A percentile compares a stretch with the other conserved stretches of the same genome.
Evolutionary conservation across 2,113 vertebrate species (phyloP).

Genomic region (Pseudolaguvia tuberculata): DNA sequence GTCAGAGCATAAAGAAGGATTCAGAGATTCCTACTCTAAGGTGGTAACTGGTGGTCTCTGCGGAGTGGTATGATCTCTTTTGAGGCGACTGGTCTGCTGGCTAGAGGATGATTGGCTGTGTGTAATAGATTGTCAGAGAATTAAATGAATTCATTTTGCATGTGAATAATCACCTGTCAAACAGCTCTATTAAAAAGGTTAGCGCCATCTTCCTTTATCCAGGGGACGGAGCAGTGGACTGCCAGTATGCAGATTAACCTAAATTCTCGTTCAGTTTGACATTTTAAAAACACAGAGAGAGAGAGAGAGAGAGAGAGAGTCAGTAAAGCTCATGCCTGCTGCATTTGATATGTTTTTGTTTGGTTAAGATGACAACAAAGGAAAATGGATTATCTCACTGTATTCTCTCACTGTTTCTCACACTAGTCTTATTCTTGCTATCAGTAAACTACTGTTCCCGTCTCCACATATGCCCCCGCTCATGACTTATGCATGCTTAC

Average conservation of each 20-base stretch:
- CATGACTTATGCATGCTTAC: constrained; percentile 52
- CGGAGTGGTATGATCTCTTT: constrained; percentile 15
- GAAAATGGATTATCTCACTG: constrained; percentile 39
- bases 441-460: constrained; percentile 43
- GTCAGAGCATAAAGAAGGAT: background rate
- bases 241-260: constrained; percentile 30
- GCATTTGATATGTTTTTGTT: constrained; percentile 25
- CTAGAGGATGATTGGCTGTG: constrained; percentile 19
- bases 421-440: constrained; percentile 36
- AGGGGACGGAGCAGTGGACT: constrained; percentile 21
- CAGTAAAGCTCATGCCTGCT: background rate
- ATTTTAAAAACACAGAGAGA: constrained; percentile 6
- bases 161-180: constrained; percentile 51
- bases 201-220: constrained; percentile 44
- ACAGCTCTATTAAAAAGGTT: constrained; percentile 44
- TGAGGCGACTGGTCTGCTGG: constrained; percentile 8
- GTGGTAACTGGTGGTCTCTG: constrained; percentile 21
- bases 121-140: constrained; percentile 41
- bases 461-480: constrained; percentile 37
- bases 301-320: constrained; percentile 7
- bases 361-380: constrained; percentile 31
- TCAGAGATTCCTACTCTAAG: background rate
- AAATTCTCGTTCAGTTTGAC: constrained; percentile 22
- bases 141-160: constrained; percentile 48
- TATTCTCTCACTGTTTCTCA: constrained; percentile 27